A percentile compares a stretch with the other conserved stretches of the same genome.
These are phyloP conservation scores for Prunella strophiata DNA, from an alignment of 2,797 vertebrate genomes.

Conservation along the genomic window DNA sequence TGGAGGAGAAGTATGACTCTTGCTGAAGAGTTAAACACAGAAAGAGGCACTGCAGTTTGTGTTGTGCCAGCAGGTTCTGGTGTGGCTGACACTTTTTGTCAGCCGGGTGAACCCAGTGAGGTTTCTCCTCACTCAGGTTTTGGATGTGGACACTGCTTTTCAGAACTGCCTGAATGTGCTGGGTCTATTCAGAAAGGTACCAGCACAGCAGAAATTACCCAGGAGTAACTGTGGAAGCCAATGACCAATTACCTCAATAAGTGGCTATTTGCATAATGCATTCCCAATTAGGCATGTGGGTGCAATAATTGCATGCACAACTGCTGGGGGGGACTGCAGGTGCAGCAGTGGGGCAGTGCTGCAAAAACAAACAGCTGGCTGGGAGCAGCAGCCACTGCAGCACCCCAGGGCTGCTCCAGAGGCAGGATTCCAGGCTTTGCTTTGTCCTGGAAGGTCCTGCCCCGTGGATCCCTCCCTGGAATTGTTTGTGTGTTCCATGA, in stretches of 20 bases:
- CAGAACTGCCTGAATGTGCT: not conserved
- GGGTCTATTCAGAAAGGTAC: not conserved
- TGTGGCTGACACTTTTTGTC: not conserved
- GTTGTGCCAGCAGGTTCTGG: not conserved
- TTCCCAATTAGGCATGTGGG: not conserved
- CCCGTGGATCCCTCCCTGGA: not conserved
- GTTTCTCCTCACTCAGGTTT: not conserved
- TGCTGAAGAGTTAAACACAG: not conserved
- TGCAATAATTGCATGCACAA: not conserved
- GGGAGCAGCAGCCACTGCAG: not conserved
- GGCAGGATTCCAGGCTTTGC: not conserved
- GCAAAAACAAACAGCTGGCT: not conserved
- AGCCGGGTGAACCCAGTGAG: not conserved
- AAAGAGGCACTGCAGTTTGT: not conserved
- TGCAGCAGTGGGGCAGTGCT: not conserved
- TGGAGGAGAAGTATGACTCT: not conserved
- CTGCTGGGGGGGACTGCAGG: slow-evolving; percentile 14
- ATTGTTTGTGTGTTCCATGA: accelerated
- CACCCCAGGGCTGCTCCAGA: not conserved
- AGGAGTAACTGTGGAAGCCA: not conserved
- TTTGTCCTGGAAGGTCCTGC: not conserved
- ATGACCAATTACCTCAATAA: slow-evolving; percentile 7
- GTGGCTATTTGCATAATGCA: slow-evolving; percentile 27
- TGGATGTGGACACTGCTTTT: not conserved
- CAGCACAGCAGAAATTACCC: not conserved